Evolutionary conservation across 2,113 vertebrate species (phyloP), one percentile per base, ranked within the genome.

Genomic region (Equus przewalskii): DNA sequence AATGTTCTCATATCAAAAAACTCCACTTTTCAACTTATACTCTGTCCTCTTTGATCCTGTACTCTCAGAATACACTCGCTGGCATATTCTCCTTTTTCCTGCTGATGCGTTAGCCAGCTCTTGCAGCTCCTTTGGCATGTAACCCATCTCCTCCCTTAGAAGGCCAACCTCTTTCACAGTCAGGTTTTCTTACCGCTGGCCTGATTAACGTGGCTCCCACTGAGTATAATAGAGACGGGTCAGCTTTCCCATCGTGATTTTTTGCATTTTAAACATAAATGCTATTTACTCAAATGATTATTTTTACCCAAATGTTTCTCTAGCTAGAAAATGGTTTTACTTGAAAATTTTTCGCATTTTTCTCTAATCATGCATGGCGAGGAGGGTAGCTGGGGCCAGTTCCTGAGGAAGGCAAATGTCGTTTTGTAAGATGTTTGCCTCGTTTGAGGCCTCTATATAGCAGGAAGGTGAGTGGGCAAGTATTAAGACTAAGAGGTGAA

Each of bases 211-310:
- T 70, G 65, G 33, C 21, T 90, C 76, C 33, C 54, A 22, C 36
- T 33, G 84, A 94, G 15, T 51, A 24, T 5, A 72, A 92, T 62
- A 94, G 94, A 85, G 87, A 69, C 88, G 1, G 2, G 10, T 41
- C 36, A 73, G 36, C 46, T 86, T 89, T 65, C 44, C 15, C 3
- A 22, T 51, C 28, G 64, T 19, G 49, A 46, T 51, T 56, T 56
- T 84, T 94, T 84, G 11, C 6, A 46, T 69, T 91, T 93, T 88
- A 91, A 85, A 69, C 65, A 89, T 60, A 80, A 81, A 72, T 60
- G 6, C 12, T 78, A 16, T 78, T 86, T 65, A 75, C 36, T 62
- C 44, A 97, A 75, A 89, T 64, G 6, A 44, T 60, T 41, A 36
- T 44, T 93, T 69, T 88, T 73, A 82, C 9, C 0, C n/a, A 65